phyloP scores from a whole-genome alignment of 2,113 vertebrate genomes.

The Benitochromis conjunctus region DNA sequence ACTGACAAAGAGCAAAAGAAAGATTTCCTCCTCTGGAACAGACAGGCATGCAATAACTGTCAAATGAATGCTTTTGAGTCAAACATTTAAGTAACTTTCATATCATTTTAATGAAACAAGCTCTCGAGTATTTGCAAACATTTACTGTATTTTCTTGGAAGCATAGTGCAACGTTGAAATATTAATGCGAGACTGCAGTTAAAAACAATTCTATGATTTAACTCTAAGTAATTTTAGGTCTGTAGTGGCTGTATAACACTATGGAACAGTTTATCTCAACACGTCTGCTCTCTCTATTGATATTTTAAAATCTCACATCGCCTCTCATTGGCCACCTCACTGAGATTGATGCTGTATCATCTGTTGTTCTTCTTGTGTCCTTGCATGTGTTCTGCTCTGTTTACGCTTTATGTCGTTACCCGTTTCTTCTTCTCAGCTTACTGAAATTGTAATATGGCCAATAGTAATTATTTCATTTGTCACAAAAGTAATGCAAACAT shows the following conservation, averaged over 20 bases:
- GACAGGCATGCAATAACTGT: not conserved
- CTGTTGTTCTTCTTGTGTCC: not conserved
- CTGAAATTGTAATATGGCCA: not conserved
- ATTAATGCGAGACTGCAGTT: not conserved
- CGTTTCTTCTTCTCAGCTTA: not conserved
- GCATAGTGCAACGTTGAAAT: not conserved
- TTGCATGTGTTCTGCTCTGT: not conserved
- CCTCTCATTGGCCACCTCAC: conserved; percentile 27
- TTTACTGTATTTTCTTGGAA: not conserved
- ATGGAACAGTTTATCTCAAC: not conserved
- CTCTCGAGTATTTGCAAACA: not conserved
- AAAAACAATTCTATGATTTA: not conserved
- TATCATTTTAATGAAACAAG: not conserved
- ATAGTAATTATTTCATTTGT: not conserved
- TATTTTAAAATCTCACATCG: conserved; percentile 21
- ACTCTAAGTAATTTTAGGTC: not conserved
- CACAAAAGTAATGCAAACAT: not conserved
- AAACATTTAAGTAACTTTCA: not conserved
- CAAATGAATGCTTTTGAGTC: not conserved
- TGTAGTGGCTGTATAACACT: not conserved
- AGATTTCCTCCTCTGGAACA: not conserved
- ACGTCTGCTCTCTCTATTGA: conserved; percentile 7
- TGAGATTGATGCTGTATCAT: conserved; percentile 30
- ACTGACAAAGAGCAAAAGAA: not conserved
- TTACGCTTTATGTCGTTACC: not conserved